Evolutionary conservation across 2,113 vertebrate species (phyloP).

Genomic region (Plectropomus leopardus): DNA sequence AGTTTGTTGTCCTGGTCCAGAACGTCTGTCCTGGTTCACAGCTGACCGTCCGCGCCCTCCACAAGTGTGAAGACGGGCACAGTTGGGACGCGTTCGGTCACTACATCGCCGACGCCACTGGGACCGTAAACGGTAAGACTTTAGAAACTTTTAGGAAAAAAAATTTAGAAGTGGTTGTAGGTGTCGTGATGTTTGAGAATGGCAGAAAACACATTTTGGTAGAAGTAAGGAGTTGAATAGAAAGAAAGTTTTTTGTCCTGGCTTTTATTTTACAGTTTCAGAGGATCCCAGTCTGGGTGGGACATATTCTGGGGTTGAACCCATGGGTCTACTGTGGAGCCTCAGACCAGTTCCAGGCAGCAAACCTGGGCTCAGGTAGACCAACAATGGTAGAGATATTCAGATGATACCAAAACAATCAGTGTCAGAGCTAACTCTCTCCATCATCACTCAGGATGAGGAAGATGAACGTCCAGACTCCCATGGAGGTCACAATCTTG

Average conservation of each 20-base stretch:
- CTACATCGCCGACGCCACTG: slow-evolving; percentile 65
- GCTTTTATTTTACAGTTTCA: slow-evolving; percentile 59
- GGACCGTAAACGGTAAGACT: slow-evolving; percentile 68
- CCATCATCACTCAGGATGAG: slow-evolving; percentile 69
- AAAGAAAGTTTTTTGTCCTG: neutral
- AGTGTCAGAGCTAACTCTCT: neutral
- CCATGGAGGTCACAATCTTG: slow-evolving; percentile 75
- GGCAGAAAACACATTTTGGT: neutral
- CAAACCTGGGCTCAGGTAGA: slow-evolving; percentile 79
- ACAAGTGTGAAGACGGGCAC: slow-evolving; percentile 73
- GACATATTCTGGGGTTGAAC: slow-evolving; percentile 80
- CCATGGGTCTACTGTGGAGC: slow-evolving; percentile 86
- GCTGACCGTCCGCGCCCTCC: slow-evolving; percentile 71
- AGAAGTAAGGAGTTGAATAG: neutral
- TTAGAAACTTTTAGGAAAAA: neutral
- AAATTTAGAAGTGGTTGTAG: neutral
- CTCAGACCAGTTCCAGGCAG: slow-evolving; percentile 82
- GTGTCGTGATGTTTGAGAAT: neutral
- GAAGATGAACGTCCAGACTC: slow-evolving; percentile 75
- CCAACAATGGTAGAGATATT: neutral
- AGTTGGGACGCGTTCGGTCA: slow-evolving; percentile 81
- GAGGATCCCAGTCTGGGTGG: slow-evolving; percentile 80
- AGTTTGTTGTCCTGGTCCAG: slow-evolving; percentile 68
- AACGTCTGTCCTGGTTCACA: slow-evolving; percentile 43
- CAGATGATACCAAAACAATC: neutral